These are phyloP conservation scores for Schizothorax lantsangensis DNA, from an alignment of 2,797 vertebrate genomes.

Conservation along the genomic window DNA sequence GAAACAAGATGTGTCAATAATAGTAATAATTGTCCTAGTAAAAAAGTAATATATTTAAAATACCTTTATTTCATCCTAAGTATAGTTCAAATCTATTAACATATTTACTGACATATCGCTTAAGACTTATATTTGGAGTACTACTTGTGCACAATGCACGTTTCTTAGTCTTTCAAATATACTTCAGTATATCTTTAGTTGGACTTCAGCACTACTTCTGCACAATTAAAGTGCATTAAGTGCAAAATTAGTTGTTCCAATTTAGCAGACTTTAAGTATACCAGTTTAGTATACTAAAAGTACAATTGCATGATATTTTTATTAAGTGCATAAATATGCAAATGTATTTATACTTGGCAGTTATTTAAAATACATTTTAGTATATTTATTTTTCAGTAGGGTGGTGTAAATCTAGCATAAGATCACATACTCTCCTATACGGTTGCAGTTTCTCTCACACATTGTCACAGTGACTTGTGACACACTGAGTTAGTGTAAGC, in stretches of 20 bases:
- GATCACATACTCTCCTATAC: background rate
- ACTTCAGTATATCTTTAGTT: background rate
- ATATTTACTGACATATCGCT: background rate
- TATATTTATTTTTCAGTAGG: background rate
- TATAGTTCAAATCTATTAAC: background rate
- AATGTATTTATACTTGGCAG: too few relatives aligned
- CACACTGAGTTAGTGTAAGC: slow-evolving; percentile 61
- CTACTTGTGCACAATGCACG: too few relatives aligned
- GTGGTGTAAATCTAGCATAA: background rate
- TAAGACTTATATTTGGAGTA: background rate
- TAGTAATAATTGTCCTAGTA: background rate
- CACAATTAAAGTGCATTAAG: background rate
- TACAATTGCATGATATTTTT: background rate
- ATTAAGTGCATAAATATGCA: background rate
- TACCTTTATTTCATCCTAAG: background rate
- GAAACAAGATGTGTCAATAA: background rate
- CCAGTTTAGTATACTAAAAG: background rate
- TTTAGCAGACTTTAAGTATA: too few relatives aligned
- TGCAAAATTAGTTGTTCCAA: background rate
- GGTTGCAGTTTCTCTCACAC: background rate
- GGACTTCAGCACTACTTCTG: background rate
- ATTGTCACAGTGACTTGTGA: slow-evolving; percentile 54
- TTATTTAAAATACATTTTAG: too few relatives aligned
- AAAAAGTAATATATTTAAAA: background rate
- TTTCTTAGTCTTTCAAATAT: too few relatives aligned